A percentile compares a stretch with the other conserved stretches of the same genome.
Evolutionary conservation across 2,888 invertebrate species (phyloP).

Genomic region (Ischnus inquisitorius): DNA sequence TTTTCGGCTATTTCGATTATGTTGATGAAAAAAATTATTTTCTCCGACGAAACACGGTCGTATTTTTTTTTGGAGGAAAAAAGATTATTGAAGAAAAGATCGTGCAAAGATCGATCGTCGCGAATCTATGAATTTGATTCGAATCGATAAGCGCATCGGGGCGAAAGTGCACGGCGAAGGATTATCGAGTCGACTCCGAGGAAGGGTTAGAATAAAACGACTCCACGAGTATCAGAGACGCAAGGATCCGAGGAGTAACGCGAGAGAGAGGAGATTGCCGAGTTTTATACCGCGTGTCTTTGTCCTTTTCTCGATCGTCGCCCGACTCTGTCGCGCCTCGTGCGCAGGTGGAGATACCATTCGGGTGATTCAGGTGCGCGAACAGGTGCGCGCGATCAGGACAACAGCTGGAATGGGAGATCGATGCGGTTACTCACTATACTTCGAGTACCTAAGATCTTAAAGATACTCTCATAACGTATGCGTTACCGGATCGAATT

Average conservation of each 20-base stretch:
- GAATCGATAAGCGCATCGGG: constrained; percentile 7
- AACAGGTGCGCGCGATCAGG: constrained; percentile 79
- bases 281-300: constrained; percentile 13
- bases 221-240: constrained; percentile 75
- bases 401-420: constrained; percentile 73
- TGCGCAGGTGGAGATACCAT: constrained; percentile 79
- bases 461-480: background rate
- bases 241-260: constrained; percentile 73
- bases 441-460: constrained; percentile 29
- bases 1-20: background rate
- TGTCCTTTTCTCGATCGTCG: constrained; percentile 2
- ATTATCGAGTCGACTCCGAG: constrained; percentile 37
- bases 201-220: constrained; percentile 80
- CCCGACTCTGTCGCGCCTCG: constrained; percentile 50
- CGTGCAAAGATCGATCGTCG: background rate
- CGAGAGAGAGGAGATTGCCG: background rate
- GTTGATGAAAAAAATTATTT: background rate
- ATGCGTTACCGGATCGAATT: background rate
- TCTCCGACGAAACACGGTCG: no score
- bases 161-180: background rate
- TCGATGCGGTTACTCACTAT: constrained; percentile 43
- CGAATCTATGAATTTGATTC: constrained; percentile 24
- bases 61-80: no score
- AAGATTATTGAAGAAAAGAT: no score
- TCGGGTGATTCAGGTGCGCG: constrained; percentile 82